phyloP scores from a whole-genome alignment of 2,797 vertebrate genomes.

The Clangula hyemalis region DNA sequence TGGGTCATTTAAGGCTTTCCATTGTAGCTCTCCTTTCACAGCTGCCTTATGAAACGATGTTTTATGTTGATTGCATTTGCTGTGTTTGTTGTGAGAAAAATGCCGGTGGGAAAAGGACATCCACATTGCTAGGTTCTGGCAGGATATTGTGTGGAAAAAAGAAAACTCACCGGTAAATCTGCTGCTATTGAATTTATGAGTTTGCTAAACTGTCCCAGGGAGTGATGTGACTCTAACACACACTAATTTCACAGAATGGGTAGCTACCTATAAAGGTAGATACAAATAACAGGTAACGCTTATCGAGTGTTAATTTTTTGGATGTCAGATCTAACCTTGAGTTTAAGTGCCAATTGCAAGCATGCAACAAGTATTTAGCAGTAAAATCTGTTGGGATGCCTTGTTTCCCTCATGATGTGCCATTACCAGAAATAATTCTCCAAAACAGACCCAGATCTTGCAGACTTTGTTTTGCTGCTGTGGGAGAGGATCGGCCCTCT shows the following conservation, averaged over 20 bases:
- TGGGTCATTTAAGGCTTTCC: slow-evolving; percentile 21
- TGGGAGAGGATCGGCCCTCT: background rate
- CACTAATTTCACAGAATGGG: background rate
- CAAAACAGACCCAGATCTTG: background rate
- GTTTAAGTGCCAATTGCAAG: background rate
- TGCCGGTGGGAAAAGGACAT: background rate
- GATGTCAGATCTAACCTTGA: background rate
- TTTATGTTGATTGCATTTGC: slow-evolving; percentile 18
- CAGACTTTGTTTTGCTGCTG: background rate
- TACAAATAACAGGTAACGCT: background rate
- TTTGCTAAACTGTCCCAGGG: background rate
- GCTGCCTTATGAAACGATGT: background rate
- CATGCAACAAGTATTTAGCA: background rate
- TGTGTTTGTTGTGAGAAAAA: background rate
- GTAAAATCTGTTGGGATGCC: slow-evolving; percentile 1
- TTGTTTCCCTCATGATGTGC: slow-evolving; percentile 22
- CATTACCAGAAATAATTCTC: slow-evolving; percentile 22
- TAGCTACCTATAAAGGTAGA: background rate
- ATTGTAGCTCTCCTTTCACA: slow-evolving; percentile 25
- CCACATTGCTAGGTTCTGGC: background rate
- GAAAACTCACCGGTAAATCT: background rate
- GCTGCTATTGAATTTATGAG: background rate
- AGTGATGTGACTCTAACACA: background rate
- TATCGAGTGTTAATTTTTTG: background rate
- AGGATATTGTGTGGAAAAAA: background rate